Evolutionary conservation across 1,140 invertebrate genomes (phyloP), one percentile per base, ranked within the genome.

Genomic region (Calliopsis andreniformis): DNA sequence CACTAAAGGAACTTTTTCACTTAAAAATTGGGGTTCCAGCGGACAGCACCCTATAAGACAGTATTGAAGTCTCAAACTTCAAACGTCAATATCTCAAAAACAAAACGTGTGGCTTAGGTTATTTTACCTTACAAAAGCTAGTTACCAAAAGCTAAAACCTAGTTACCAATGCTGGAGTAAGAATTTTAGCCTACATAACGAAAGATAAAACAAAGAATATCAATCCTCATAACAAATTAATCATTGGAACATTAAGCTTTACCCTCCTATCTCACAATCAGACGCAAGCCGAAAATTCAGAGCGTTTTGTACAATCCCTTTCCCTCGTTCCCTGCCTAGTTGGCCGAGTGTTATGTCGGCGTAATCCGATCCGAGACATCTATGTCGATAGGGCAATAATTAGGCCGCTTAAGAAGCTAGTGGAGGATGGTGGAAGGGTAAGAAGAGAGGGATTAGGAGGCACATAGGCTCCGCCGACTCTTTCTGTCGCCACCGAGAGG

Each of bases 321-420:
- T 23, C n/a, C 55, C 43, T 35, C 4, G 14, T 8, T 10, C 35
- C 10, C 35, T 28, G 28, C 18, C 35, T n/a, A 20, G 61, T 39
- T 47, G 61, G 12, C 39, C 63, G 35, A 3, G 35, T 12, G 28
- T 39, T 51, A 32, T 32, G 73, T 59, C 68, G 76, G 76, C 62
- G 87, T 89, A 89, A 89, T 86, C 83, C 87, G 87, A 89, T 84
- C 86, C 86, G 67, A 87, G 88, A 87, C 87, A 84, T 87, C 84
- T 79, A 71, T 85, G 87, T 87, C 87, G 88, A 89, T 89, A 89
- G 87, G 83, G 86, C 84, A 89, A 87, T 89, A 89, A 89, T 89
- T 89, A 89, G 88, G 87, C 87, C 86, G 88, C 85, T 89, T 82
- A 77, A 78, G 81, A 56, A 58, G 64, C 53, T 75, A 72, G 58